Evolutionary conservation across 2,888 invertebrate species (phyloP), one percentile per base, ranked within the genome.

Genomic region (Nymphalis c-album): DNA sequence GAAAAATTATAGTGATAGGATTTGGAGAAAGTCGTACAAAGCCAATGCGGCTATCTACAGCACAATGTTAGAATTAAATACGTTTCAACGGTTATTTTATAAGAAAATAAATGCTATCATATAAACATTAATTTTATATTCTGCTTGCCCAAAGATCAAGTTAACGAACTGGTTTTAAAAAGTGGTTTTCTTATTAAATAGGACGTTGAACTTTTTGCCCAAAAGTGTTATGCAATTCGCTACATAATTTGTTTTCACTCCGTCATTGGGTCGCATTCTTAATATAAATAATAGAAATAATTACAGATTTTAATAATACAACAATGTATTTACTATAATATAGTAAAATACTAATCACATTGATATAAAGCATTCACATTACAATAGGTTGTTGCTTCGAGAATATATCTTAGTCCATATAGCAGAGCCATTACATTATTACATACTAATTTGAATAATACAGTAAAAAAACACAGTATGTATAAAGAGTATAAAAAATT

Each of bases 161-260:
- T 83, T 78, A 83, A 80, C 71, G 77, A 87, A 88, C 88, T 79
- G 85, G 88, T 89, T 88, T 85, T 85, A 78, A 88, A 87, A 87
- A 87, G 87, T 85, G 84, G 87, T 86, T 88, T 85, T 85, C 83
- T 79, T 84, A 82, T 84, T 80, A 88, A 85, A 88, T 86, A 85
- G 89, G 85, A 81, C 88, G 83, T 86, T 90, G 89, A 90, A 88
- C 90, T 88, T 86, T 85, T 85, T 85, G 81, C 80, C 80, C 78
- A 82, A 82, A 82, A 80, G 77, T 69, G 77, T 90, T 88, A 85
- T 79, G 80, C 80, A 89, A 89, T 84, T 75, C 71, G 74, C 78
- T 77, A 74, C 78, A 79, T 82, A 84, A 84, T 85, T 85, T 84
- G 80, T 84, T 85, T 84, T 86, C 85, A 82, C 84, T 83, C 73